phyloP scores from a whole-genome alignment of 2,888 invertebrate species.

The Trichopoda pennipes region DNA sequence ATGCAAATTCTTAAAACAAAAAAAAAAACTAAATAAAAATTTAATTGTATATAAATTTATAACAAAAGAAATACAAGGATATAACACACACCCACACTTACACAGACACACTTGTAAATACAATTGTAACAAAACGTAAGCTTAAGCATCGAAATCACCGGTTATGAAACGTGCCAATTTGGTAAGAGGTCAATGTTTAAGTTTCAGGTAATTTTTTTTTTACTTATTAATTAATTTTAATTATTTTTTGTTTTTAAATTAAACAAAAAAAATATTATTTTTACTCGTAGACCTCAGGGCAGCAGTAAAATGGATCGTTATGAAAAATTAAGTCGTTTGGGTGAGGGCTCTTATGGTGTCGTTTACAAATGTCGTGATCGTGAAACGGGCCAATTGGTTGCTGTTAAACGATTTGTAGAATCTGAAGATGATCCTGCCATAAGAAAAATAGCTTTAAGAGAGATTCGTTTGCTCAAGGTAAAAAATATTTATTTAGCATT shows the following conservation, averaged over 20 bases:
- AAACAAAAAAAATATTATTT: background rate
- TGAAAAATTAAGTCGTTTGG: constrained; percentile 95
- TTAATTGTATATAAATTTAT: background rate
- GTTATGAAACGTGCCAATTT: constrained; percentile 74
- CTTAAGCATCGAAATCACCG: constrained; percentile 7
- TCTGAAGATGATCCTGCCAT: constrained; percentile 98
- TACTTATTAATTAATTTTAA: background rate
- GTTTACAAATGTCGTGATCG: constrained; percentile 98
- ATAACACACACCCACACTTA: too few species aligned
- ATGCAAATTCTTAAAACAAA: background rate
- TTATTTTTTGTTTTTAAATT: background rate
- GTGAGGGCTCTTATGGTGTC: constrained; percentile 88
- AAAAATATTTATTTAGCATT: background rate
- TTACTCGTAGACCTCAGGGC: constrained; percentile 87
- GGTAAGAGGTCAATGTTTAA: constrained; percentile 78
- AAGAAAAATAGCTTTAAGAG: constrained; percentile 96
- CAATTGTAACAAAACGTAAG: constrained; percentile 20
- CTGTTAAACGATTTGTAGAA: constrained; percentile 98
- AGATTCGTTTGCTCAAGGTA: constrained; percentile 97
- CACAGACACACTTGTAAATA: constrained; percentile 46
- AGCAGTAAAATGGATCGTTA: constrained; percentile 96
- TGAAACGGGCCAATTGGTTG: constrained; percentile 96
- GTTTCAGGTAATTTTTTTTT: constrained; percentile 74
- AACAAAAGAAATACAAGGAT: background rate
- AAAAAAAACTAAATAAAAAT: background rate